phyloP scores from a whole-genome alignment of 1,140 invertebrate species.

The Armadillidium nasatum region DNA sequence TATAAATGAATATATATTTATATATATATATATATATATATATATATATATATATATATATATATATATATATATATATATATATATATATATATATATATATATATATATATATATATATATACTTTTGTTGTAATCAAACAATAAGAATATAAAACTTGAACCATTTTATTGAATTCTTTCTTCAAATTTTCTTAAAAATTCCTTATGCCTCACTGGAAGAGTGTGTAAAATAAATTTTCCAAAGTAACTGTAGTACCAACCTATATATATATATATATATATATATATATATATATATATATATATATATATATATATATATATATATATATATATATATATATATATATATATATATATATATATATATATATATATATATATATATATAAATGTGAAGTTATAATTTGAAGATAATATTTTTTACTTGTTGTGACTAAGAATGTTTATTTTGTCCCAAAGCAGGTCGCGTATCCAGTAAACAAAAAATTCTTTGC shows the following conservation, averaged over 20 bases:
- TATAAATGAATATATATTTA: not conserved
- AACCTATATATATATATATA: constrained; percentile 49
- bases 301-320: too few species aligned
- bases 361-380: too few species aligned
- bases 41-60: not conserved
- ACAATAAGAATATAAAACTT: constrained; percentile 87
- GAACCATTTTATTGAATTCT: constrained; percentile 86
- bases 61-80: not conserved
- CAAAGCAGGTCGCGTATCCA: too few species aligned
- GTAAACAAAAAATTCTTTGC: too few species aligned
- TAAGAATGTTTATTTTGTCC: too few species aligned
- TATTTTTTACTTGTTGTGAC: too few species aligned
- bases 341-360: too few species aligned
- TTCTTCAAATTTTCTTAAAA: constrained; percentile 82
- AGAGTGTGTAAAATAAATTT: constrained; percentile 81
- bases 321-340: too few species aligned
- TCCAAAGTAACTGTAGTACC: constrained; percentile 86
- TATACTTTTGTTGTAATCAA: constrained; percentile 69
- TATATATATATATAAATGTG: too few species aligned
- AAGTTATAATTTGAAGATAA: too few species aligned
- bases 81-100: not conserved
- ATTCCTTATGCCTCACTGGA: constrained; percentile 89
- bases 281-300: too few species aligned
- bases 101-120: constrained; percentile 4
- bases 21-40: not conserved